phyloP scores from a whole-genome alignment of 2,113 vertebrate species.

The Aepyceros melampus region DNA sequence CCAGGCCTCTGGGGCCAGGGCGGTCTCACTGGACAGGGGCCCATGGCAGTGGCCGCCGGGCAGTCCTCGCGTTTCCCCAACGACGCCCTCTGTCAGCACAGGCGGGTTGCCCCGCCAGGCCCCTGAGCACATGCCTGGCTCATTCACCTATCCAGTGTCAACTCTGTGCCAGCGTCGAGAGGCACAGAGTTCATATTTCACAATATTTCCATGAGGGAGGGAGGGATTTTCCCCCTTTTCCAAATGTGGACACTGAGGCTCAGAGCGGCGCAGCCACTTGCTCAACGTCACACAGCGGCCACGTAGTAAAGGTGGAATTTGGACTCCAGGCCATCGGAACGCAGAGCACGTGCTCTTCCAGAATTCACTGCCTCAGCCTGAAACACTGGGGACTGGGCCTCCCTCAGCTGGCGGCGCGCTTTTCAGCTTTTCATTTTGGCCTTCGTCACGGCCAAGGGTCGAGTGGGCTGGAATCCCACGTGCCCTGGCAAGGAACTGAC shows the following conservation, averaged over 20 bases:
- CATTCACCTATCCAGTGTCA: fast-evolving
- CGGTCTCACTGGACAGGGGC: background rate
- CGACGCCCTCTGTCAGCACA: fast-evolving
- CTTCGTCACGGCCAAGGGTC: background rate
- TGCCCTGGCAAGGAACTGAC: background rate
- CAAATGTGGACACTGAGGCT: background rate
- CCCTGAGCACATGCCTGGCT: background rate
- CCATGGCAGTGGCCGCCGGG: background rate
- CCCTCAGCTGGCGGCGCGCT: fast-evolving
- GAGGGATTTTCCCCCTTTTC: background rate
- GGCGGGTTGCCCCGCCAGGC: fast-evolving
- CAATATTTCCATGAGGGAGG: background rate
- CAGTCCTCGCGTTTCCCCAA: background rate
- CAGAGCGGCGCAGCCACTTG: background rate
- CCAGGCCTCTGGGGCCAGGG: background rate
- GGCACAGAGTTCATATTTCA: background rate
- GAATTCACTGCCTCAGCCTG: background rate
- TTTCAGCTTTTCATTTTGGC: background rate
- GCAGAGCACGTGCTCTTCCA: background rate
- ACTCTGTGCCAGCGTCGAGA: fast-evolving
- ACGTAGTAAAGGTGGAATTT: background rate
- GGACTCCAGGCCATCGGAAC: background rate
- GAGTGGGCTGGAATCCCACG: background rate
- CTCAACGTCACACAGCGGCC: background rate
- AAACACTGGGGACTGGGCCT: background rate